These are phyloP conservation scores for Lepeophtheirus nordmannii DNA, from an alignment of 2,888 invertebrate genomes.

Conservation along the genomic window DNA sequence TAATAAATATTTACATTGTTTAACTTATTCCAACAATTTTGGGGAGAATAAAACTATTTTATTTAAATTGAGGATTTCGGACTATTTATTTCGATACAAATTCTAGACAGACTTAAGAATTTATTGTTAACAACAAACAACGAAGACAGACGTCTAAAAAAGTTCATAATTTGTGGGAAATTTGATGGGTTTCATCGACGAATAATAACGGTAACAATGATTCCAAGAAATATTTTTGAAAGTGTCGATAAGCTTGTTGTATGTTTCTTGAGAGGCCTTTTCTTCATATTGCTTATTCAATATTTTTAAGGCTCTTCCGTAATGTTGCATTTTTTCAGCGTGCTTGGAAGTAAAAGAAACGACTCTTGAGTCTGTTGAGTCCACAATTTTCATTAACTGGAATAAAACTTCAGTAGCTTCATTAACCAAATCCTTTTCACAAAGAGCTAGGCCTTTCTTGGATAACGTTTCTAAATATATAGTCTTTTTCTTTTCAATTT, in stretches of 20 bases:
- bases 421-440: neutral
- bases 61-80: neutral
- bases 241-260: slow-evolving; percentile 49
- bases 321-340: slow-evolving; percentile 56
- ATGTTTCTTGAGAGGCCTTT: slow-evolving; percentile 54
- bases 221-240: slow-evolving; percentile 53
- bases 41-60: neutral
- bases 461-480: slow-evolving; percentile 8
- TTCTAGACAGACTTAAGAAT: too few relatives aligned
- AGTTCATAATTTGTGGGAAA: neutral
- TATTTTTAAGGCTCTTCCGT: slow-evolving; percentile 63
- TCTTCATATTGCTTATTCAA: slow-evolving; percentile 63
- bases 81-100: neutral
- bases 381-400: neutral
- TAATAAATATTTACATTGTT: neutral
- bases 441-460: slow-evolving; percentile 1
- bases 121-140: neutral
- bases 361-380: slow-evolving; percentile 35
- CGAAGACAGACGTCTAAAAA: neutral
- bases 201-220: slow-evolving; percentile 34
- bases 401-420: slow-evolving; percentile 14
- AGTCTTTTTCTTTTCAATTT: slow-evolving; percentile 67
- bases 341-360: slow-evolving; percentile 67
- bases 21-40: slow-evolving; percentile 1
- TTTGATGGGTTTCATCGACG: neutral